These are phyloP conservation scores for Antennarius striatus DNA, from an alignment of 2,113 vertebrate species.

Conservation along the genomic window DNA sequence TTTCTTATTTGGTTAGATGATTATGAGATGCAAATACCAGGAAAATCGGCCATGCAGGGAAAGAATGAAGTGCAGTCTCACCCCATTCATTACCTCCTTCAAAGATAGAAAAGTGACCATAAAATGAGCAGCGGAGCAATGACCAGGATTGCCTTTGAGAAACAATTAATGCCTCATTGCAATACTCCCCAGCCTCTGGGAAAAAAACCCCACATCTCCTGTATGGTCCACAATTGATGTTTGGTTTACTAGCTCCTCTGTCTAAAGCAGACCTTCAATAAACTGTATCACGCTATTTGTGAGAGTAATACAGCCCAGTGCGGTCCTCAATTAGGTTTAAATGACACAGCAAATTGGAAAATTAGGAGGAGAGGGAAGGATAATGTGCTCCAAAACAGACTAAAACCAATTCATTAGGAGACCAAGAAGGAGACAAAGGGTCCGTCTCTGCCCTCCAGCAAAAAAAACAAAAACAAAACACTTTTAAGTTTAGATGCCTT, in stretches of 20 bases:
- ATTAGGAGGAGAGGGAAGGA: slow-evolving; percentile 80
- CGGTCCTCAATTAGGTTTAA: slow-evolving; percentile 81
- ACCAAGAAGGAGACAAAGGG: slow-evolving; percentile 63
- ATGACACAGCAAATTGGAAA: slow-evolving; percentile 86
- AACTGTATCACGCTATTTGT: slow-evolving; percentile 80
- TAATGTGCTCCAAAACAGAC: slow-evolving; percentile 82
- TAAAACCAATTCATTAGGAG: slow-evolving; percentile 84
- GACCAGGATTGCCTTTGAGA: slow-evolving; percentile 69
- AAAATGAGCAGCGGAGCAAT: slow-evolving; percentile 52
- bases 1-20: slow-evolving; percentile 46
- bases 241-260: slow-evolving; percentile 68
- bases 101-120: slow-evolving; percentile 55
- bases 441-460: slow-evolving; percentile 60
- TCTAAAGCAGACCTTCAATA: slow-evolving; percentile 76
- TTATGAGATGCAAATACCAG: slow-evolving; percentile 61
- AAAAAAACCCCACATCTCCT: slow-evolving; percentile 53
- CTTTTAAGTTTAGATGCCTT: slow-evolving; percentile 38
- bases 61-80: slow-evolving; percentile 63
- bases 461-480: slow-evolving; percentile 38
- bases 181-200: slow-evolving; percentile 47
- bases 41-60: slow-evolving; percentile 33
- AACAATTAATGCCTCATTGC: slow-evolving; percentile 74
- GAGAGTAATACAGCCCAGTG: slow-evolving; percentile 79
- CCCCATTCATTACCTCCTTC: slow-evolving; percentile 64
- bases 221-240: slow-evolving; percentile 67